phyloP scores from a whole-genome alignment of 1,140 invertebrate genomes.

The Lysiphlebus fabarum region DNA sequence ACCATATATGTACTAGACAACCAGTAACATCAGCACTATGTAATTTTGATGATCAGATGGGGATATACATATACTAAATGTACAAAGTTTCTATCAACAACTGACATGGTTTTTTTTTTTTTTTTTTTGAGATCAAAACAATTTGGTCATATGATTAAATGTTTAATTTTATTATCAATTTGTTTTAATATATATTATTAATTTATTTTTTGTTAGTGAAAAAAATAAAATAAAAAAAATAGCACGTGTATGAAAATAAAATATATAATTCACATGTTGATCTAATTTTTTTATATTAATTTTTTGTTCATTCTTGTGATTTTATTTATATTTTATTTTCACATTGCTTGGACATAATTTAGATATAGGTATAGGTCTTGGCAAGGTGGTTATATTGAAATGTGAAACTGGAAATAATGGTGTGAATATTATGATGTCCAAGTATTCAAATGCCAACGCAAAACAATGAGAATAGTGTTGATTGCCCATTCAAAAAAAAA shows the following conservation, averaged over 20 bases:
- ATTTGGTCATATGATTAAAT: no score
- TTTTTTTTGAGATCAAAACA: constrained; percentile 50
- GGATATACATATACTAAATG: no score
- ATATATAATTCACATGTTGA: no score
- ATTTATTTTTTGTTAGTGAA: no score
- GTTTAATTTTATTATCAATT: not conserved
- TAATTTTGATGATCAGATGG: constrained; percentile 31
- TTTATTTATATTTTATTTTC: constrained; percentile 29
- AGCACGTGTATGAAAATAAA: no score
- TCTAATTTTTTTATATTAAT: no score
- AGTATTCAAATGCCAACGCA: constrained; percentile 41
- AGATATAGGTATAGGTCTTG: no score
- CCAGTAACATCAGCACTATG: not conserved
- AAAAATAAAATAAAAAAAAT: no score
- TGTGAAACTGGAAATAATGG: constrained; percentile 40
- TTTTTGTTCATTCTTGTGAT: no score
- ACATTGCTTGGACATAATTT: constrained; percentile 13
- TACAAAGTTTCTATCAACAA: no score
- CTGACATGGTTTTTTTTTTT: no score
- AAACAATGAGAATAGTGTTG: constrained; percentile 50
- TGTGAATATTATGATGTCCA: constrained; percentile 52
- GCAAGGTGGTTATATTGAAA: constrained; percentile 41
- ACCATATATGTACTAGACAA: constrained; percentile 20
- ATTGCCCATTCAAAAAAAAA: constrained; percentile 49
- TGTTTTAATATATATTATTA: no score